A percentile compares a stretch with the other conserved stretches of the same genome.
Evolutionary conservation across 1,140 invertebrate species (phyloP).

Genomic region (Lucilia sericata): DNA sequence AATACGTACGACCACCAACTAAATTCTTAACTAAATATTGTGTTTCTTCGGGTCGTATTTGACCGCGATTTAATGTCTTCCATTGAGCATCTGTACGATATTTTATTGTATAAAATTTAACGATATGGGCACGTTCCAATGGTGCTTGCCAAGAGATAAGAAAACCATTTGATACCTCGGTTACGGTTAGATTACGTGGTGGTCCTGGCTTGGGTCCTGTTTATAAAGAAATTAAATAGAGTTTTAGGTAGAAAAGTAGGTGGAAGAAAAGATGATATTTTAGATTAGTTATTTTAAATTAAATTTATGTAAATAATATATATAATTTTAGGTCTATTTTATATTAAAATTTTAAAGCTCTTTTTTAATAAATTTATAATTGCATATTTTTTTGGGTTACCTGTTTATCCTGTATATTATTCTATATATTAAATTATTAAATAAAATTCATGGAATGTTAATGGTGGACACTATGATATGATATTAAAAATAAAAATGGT

Average conservation of each 20-base stretch:
- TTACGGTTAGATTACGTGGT: conserved; percentile 88
- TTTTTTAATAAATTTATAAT: background rate
- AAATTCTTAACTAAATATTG: conserved; percentile 92
- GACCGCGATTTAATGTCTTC: conserved; percentile 87
- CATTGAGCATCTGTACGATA: conserved; percentile 88
- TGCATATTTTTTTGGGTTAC: background rate
- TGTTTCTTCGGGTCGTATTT: conserved; percentile 88
- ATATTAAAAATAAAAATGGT: no score
- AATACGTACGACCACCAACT: conserved; percentile 88
- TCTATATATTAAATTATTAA: no score
- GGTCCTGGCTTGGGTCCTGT: conserved; percentile 88
- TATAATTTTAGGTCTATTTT: background rate
- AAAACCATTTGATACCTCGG: conserved; percentile 86
- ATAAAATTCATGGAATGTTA: no score
- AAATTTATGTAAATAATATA: no score
- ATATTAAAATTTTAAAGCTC: conserved; percentile 25
- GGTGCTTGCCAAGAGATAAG: conserved; percentile 90
- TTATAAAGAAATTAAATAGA: conserved; percentile 3
- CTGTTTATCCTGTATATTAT: background rate
- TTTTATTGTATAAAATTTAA: conserved; percentile 93
- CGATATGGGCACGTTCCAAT: conserved; percentile 79
- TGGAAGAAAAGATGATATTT: background rate
- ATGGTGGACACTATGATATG: no score
- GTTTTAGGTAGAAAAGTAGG: background rate
- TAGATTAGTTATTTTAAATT: no score